Percentiles rank a stretch among this genome's conserved stretches.
These are phyloP conservation scores for Harpalus rubripes DNA, from an alignment of 2,888 invertebrate species.

Conservation along the genomic window DNA sequence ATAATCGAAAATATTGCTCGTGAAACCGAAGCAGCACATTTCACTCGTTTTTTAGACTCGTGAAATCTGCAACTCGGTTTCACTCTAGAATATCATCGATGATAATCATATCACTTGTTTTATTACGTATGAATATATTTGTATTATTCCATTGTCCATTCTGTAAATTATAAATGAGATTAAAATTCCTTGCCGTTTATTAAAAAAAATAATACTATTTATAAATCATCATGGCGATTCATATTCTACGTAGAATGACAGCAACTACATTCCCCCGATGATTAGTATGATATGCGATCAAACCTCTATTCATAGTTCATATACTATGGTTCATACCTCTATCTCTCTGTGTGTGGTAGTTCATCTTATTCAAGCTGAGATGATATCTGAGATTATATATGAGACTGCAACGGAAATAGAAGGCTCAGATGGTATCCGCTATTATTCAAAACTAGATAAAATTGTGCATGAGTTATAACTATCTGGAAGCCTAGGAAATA, in stretches of 20 bases:
- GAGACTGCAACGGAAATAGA: slow-evolving; percentile 45
- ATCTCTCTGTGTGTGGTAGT: slow-evolving; percentile 39
- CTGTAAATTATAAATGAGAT: background rate
- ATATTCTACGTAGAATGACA: background rate
- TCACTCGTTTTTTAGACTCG: no score
- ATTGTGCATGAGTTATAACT: slow-evolving; percentile 37
- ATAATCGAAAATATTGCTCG: no score
- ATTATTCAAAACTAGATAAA: slow-evolving; percentile 58
- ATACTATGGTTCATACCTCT: background rate
- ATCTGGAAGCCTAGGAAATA: slow-evolving; percentile 36
- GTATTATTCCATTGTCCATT: background rate
- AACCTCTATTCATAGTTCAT: background rate
- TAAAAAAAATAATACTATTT: background rate
- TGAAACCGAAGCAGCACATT: no score
- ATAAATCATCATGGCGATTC: background rate
- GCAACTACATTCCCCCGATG: background rate
- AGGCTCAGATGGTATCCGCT: slow-evolving; percentile 47
- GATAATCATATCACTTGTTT: no score
- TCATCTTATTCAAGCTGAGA: slow-evolving; percentile 32
- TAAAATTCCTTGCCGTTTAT: background rate
- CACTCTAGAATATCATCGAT: no score
- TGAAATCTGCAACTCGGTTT: no score
- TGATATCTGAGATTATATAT: slow-evolving; percentile 54
- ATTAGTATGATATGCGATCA: background rate
- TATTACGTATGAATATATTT: no score